Evolutionary conservation across 2,113 vertebrate genomes (phyloP).

Genomic region (Pteropus alecto): DNA sequence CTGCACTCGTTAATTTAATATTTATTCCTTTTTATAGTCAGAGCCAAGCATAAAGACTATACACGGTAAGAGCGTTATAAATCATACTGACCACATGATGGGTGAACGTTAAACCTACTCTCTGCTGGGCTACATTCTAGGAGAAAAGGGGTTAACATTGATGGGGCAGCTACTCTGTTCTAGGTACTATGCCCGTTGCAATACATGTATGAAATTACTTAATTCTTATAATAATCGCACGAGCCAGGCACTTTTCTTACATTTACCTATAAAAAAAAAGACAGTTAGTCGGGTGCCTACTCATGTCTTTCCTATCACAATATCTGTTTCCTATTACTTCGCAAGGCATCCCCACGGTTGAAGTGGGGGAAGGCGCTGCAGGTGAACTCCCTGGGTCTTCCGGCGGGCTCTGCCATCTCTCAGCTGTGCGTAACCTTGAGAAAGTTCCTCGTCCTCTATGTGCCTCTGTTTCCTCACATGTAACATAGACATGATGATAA

Average conservation of each 20-base stretch:
- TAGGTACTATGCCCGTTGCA: not conserved
- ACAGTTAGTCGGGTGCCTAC: not conserved
- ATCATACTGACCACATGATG: not conserved
- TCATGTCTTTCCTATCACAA: not conserved
- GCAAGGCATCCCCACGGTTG: not conserved
- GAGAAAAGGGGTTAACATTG: not conserved
- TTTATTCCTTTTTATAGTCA: not conserved
- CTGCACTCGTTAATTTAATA: not conserved
- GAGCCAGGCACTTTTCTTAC: not conserved
- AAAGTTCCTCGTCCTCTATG: not conserved
- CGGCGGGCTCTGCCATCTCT: not conserved
- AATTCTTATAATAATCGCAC: not conserved
- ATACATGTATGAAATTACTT: not conserved
- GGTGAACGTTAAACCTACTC: not conserved
- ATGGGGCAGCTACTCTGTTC: not conserved
- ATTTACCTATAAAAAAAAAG: not conserved
- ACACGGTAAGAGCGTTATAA: not conserved
- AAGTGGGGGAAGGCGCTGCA: not conserved
- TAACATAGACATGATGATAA: not conserved
- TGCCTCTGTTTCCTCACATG: not conserved
- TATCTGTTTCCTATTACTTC: not conserved
- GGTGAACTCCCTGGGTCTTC: not conserved
- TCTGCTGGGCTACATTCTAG: not conserved
- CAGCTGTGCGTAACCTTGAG: not conserved
- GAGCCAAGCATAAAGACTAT: not conserved